Evolutionary conservation across 92 coral and sea anemone genomes (phyloP), one percentile per base, ranked within the genome.

Genomic region (Umimayanthus kanabou): DNA sequence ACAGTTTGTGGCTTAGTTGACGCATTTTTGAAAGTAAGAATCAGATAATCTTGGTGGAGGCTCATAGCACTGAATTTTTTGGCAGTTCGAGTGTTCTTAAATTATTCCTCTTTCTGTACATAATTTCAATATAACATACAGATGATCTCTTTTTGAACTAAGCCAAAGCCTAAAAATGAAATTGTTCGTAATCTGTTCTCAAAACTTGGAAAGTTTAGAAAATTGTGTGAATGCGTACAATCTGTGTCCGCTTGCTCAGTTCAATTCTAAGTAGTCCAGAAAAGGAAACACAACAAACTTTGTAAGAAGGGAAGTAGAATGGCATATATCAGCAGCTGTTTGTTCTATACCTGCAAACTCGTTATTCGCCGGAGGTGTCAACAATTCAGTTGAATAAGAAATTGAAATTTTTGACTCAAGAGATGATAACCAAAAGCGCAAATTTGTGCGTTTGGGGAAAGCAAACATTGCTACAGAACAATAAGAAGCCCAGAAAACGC

Each of bases 331-430:
- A 30, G 13, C 69, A 6, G 9, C 0, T 47, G 25, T 77, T 45
- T 77, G 6, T 65, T n/a, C 22, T 77, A 39, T 20, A 49, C 58
- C 64, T 78, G 82, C 64, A 26, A 78, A 42, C 61, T 28, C 42
- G 42, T 37, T 73, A 39, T 73, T 73, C 9, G 1, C 77, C 77
- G 77, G n/a, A 73, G 77, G 77, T 73, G 77, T 73, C 45, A 30
- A 37, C 25, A 30, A 30, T 73, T 33, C 23, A 73, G 77, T 5
- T 73, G 23, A 73, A 73, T 37, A 33, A 11, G 23, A 30, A 30
- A 73, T 73, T 33, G 42, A 73, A 73, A 73, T 61, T 61, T 61
- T 61, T 61, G 69, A 61, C 69, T 61, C 9, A 61, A 61, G 26
- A 61, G 26, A 61, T 18, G 69, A 61, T 61, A 61, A 61, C 20